A percentile compares a stretch with the other conserved stretches of the same genome.
phyloP scores from a whole-genome alignment of 2,888 invertebrate genomes.

The Chloroclysta siterata region DNA sequence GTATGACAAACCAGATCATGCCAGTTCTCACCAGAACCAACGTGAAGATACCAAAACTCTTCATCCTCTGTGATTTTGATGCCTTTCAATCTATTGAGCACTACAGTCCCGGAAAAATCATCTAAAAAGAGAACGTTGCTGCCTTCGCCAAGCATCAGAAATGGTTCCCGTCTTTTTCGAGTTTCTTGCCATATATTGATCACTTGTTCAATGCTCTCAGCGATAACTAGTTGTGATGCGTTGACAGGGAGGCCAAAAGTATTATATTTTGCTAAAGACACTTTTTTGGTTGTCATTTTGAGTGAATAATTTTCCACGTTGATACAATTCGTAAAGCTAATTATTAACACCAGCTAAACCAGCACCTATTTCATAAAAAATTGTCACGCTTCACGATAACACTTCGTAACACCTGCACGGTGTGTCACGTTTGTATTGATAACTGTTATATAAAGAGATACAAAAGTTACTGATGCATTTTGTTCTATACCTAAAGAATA shows the following conservation, averaged over 20 bases:
- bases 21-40: slow-evolving; percentile 36
- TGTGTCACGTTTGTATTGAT: slow-evolving; percentile 8
- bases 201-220: slow-evolving; percentile 13
- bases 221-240: slow-evolving; percentile 12
- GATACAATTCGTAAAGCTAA: background rate
- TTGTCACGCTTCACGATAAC: background rate
- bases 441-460: background rate
- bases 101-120: slow-evolving; percentile 23
- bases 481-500: background rate
- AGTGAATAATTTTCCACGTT: background rate
- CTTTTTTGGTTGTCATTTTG: slow-evolving; percentile 10
- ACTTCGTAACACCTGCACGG: slow-evolving; percentile 8
- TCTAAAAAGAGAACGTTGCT: slow-evolving; percentile 27
- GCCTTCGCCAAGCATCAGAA: slow-evolving; percentile 22
- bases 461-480: background rate
- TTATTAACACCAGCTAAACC: background rate
- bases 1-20: slow-evolving; percentile 34
- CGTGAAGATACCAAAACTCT: slow-evolving; percentile 29
- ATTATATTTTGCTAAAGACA: slow-evolving; percentile 21
- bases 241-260: slow-evolving; percentile 24
- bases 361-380: background rate
- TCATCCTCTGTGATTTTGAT: slow-evolving; percentile 17
- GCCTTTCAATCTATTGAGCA: slow-evolving; percentile 26
- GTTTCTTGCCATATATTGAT: slow-evolving; percentile 15
- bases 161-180: slow-evolving; percentile 2